These are phyloP conservation scores for Murina feae DNA, from an alignment of 2,113 vertebrate species.

Conservation along the genomic window DNA sequence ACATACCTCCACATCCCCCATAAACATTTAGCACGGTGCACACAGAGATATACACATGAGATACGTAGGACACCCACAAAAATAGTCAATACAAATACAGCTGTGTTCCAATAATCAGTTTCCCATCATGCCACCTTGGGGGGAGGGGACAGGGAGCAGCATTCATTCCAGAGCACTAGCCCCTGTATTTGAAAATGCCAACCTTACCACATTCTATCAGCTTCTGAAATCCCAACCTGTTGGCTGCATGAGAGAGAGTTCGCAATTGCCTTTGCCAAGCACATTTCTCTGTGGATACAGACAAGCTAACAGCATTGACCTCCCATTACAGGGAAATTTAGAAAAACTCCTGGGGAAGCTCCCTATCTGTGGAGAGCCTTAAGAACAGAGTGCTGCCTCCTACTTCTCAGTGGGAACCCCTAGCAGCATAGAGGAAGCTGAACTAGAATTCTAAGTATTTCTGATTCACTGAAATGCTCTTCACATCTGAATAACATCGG, in stretches of 20 bases:
- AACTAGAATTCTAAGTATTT: neutral
- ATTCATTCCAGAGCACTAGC: neutral
- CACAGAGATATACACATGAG: neutral
- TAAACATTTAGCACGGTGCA: neutral
- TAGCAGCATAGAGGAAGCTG: neutral
- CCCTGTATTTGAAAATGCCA: neutral
- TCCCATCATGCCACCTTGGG: neutral
- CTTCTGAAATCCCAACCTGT: neutral
- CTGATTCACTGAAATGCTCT: neutral
- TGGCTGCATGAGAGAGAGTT: neutral
- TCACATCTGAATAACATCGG: neutral
- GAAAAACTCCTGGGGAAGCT: neutral
- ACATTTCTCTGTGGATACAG: neutral
- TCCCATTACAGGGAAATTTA: neutral
- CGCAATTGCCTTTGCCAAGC: neutral
- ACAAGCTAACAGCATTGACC: neutral
- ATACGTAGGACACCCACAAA: neutral
- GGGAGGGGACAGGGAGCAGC: neutral
- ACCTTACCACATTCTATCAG: neutral
- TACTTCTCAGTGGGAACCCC: neutral
- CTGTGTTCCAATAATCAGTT: neutral
- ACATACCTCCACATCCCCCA: neutral
- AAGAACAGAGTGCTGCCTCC: neutral
- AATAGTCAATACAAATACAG: neutral
- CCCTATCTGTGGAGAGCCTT: neutral